A percentile compares a stretch with the other conserved stretches of the same genome.
These are phyloP conservation scores for Ceratothoa steindachneri DNA, from an alignment of 2,888 invertebrate genomes.

Conservation along the genomic window DNA sequence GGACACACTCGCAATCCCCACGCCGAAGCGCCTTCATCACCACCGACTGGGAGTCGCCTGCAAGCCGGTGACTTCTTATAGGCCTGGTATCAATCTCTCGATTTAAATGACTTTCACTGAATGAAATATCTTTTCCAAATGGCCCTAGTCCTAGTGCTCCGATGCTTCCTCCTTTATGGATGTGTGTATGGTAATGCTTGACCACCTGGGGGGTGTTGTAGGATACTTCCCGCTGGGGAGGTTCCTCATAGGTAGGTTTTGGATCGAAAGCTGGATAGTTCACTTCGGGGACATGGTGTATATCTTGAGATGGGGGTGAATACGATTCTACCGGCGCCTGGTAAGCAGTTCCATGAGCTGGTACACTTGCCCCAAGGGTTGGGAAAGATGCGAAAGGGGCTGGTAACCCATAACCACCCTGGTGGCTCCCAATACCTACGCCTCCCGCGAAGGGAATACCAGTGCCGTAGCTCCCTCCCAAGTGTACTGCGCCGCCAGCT, in stretches of 20 bases:
- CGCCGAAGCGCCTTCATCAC: slow-evolving; percentile 11
- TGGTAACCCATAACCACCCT: not conserved
- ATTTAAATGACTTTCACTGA: not conserved
- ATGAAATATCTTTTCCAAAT: not conserved
- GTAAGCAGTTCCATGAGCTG: not conserved
- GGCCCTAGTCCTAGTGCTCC: not conserved
- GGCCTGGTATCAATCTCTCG: not conserved
- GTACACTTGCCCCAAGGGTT: not conserved
- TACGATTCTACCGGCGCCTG: not conserved
- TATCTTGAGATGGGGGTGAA: not conserved
- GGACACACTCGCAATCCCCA: slow-evolving; percentile 41
- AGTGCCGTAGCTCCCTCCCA: not conserved
- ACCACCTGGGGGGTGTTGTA: not conserved
- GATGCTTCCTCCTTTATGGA: not conserved
- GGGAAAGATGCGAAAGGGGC: not conserved
- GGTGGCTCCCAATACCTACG: not conserved
- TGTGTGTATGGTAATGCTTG: not conserved
- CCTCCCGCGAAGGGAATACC: slow-evolving; percentile 10
- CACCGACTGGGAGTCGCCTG: not conserved
- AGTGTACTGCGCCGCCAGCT: not conserved
- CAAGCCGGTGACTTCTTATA: not conserved
- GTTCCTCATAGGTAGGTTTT: not conserved
- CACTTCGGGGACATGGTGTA: not conserved
- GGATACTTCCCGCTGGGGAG: not conserved
- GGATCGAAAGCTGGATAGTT: not conserved